Percentiles rank a stretch among this genome's conserved stretches.
Evolutionary conservation across 2,888 invertebrate species (phyloP).

Genomic region (Phaedon cochleariae): DNA sequence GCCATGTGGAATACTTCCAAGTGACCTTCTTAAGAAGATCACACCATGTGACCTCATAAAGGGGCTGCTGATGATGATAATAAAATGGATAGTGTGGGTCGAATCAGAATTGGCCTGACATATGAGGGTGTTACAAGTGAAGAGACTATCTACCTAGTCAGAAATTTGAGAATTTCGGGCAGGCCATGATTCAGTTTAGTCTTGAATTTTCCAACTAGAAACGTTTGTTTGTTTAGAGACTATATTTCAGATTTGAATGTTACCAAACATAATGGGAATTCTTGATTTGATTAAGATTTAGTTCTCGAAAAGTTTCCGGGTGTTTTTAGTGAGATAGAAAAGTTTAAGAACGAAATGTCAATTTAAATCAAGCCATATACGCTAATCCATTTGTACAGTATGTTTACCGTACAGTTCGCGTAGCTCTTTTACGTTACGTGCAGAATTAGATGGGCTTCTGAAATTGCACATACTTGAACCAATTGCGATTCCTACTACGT

Average conservation of each 20-base stretch:
- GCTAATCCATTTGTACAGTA: slow-evolving; percentile 21
- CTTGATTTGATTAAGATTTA: not conserved
- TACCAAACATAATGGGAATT: not conserved
- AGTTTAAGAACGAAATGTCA: slow-evolving; percentile 24
- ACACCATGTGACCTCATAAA: not conserved
- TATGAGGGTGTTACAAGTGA: not conserved
- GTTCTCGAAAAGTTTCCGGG: not conserved
- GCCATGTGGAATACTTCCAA: not conserved
- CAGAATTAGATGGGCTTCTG: slow-evolving; percentile 10
- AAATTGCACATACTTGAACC: slow-evolving; percentile 21
- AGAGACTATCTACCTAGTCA: not conserved
- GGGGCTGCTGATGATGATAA: not conserved
- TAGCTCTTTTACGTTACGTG: slow-evolving; percentile 11
- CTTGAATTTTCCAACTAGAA: not conserved
- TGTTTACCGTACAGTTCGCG: slow-evolving; percentile 10
- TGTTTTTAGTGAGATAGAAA: slow-evolving; percentile 17
- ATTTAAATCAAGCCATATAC: slow-evolving; percentile 14
- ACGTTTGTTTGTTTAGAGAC: not conserved
- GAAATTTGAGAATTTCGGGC: slow-evolving; percentile 4
- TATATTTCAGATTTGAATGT: not conserved
- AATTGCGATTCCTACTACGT: slow-evolving; percentile 15
- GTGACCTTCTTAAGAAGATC: not conserved
- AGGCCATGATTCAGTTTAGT: slow-evolving; percentile 4
- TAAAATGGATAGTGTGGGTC: not conserved
- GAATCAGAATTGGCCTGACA: not conserved